Evolutionary conservation across 2,888 invertebrate genomes (phyloP).

Genomic region (Apocheima hispidaria): DNA sequence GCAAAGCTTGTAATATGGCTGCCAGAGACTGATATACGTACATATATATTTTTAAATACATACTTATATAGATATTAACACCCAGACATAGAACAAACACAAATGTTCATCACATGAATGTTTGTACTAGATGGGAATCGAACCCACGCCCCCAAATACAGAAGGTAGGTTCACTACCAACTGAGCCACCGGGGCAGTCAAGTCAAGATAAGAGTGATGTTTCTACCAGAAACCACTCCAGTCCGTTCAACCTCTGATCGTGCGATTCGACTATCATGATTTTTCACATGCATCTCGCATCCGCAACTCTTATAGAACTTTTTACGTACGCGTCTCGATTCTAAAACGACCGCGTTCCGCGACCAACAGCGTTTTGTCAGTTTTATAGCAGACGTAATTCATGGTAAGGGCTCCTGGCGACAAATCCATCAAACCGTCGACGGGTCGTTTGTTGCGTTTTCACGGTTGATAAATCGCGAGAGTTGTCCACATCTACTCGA

Average conservation of each 20-base stretch:
- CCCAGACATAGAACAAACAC: too few species aligned
- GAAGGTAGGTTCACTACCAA: too few species aligned
- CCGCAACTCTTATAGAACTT: slow-evolving; percentile 35
- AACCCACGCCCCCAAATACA: too few species aligned
- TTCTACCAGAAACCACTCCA: slow-evolving; percentile 21
- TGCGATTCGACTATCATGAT: slow-evolving; percentile 19
- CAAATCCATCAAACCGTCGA: slow-evolving; percentile 83
- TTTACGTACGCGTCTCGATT: slow-evolving; percentile 44
- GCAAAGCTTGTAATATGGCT: too few species aligned
- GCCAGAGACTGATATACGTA: too few species aligned
- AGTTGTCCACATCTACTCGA: slow-evolving; percentile 80
- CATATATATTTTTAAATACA: too few species aligned
- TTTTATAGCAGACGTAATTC: slow-evolving; percentile 66
- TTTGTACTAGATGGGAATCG: too few species aligned
- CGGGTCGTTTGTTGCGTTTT: slow-evolving; percentile 84
- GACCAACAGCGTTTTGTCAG: slow-evolving; percentile 58
- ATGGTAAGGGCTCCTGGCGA: slow-evolving; percentile 80
- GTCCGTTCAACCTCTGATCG: slow-evolving; percentile 12
- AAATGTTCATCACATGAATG: too few species aligned
- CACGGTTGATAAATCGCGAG: slow-evolving; percentile 81
- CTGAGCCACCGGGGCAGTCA: too few species aligned
- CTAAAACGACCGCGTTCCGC: slow-evolving; percentile 51
- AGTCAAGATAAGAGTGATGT: too few species aligned
- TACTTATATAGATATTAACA: too few species aligned
- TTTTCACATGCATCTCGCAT: slow-evolving; percentile 34